Percentiles rank a stretch among this genome's conserved stretches.
These are phyloP conservation scores for Macrobrachium rosenbergii DNA, from an alignment of 1,140 invertebrate genomes.

Conservation along the genomic window DNA sequence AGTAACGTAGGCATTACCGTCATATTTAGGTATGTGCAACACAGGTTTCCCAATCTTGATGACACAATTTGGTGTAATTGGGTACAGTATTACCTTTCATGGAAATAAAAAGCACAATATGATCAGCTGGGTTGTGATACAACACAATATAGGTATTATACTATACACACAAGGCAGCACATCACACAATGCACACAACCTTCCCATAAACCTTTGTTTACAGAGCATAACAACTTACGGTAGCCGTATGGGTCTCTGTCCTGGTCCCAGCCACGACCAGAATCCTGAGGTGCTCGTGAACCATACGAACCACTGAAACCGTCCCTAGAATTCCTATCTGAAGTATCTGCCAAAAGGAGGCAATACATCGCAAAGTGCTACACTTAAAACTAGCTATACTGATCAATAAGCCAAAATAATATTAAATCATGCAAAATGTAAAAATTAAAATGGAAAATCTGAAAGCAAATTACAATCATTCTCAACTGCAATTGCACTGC, in stretches of 20 bases:
- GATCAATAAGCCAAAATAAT: neutral
- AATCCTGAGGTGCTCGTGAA: slow-evolving; percentile 36
- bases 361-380: slow-evolving; percentile 73
- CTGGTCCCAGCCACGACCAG: slow-evolving; percentile 34
- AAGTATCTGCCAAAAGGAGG: slow-evolving; percentile 67
- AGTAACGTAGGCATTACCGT: too few species aligned
- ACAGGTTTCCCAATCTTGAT: too few species aligned
- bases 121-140: too few species aligned
- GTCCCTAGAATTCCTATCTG: slow-evolving; percentile 61
- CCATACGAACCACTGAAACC: slow-evolving; percentile 53
- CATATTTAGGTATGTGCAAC: too few species aligned
- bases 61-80: too few species aligned
- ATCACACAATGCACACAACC: neutral
- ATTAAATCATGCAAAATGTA: neutral
- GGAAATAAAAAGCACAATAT: too few species aligned
- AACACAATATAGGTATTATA: too few species aligned
- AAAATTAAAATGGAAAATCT: neutral
- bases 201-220: too few species aligned
- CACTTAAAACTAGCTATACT: neutral
- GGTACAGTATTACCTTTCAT: too few species aligned
- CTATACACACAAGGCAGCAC: slow-evolving; percentile 17
- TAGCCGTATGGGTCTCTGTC: slow-evolving; percentile 73
- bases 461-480: too few species aligned
- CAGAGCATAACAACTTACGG: slow-evolving; percentile 64
- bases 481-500: neutral